Conservation (phyloP, 2,797 vertebrate genomes). For the Myiotriccus ornatus region DNA sequence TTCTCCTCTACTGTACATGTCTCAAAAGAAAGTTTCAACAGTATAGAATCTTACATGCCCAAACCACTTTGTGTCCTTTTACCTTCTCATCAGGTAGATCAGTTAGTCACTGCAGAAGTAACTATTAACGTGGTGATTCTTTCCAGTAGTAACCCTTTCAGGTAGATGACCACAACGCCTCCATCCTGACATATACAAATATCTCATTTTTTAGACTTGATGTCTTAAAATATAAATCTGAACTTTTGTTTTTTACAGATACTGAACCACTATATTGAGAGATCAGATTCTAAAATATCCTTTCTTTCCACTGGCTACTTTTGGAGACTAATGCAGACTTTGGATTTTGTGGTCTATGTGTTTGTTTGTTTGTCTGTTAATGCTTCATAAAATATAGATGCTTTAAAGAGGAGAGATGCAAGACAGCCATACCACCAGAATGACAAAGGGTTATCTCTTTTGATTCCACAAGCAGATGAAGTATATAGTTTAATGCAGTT, state of each 20-base stretch:
- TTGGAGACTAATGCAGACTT: background rate
- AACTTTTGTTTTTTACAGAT: background rate
- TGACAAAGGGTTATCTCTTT: background rate
- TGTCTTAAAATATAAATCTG: background rate
- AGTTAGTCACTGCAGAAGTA: background rate
- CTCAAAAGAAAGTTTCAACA: background rate
- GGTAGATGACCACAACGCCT: background rate
- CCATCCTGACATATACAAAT: background rate
- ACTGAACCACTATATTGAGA: background rate
- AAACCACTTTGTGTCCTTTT: background rate
- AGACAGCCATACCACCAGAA: background rate
- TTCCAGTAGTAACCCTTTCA: background rate
- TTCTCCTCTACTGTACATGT: background rate
- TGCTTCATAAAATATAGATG: slow-evolving; percentile 31
- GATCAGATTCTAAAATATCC: background rate
- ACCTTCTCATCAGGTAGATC: background rate
- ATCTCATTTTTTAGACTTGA: background rate
- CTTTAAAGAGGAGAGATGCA: background rate
- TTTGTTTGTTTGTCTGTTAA: background rate
- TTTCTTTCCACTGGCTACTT: background rate
- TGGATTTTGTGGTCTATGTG: background rate
- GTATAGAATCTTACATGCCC: background rate
- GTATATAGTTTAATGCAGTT: background rate
- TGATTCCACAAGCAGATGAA: background rate
- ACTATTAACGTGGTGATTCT: background rate